phyloP scores from a whole-genome alignment of 2,797 vertebrate genomes.

The Sitta carolinensis region DNA sequence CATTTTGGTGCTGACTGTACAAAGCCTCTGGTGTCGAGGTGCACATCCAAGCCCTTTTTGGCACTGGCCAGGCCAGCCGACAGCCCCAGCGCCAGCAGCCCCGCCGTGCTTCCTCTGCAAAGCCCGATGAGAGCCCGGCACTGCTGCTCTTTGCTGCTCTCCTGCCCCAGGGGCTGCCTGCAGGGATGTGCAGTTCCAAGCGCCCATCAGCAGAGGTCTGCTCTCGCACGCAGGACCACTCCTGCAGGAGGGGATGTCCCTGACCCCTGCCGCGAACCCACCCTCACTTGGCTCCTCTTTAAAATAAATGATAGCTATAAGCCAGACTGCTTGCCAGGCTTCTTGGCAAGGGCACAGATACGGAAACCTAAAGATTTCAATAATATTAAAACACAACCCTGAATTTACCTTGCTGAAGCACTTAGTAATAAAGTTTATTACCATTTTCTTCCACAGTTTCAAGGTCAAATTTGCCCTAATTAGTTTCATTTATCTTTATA shows the following conservation, averaged over 20 bases:
- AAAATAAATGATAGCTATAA: neutral
- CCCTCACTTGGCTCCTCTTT: neutral
- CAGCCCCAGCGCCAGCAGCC: neutral
- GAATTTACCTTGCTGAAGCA: neutral
- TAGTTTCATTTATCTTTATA: neutral
- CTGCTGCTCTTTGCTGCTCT: neutral
- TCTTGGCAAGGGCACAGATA: neutral
- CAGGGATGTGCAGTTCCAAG: slow-evolving; percentile 19
- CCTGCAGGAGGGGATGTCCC: neutral
- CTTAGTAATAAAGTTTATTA: neutral
- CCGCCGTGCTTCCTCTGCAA: fast-evolving
- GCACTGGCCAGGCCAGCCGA: neutral
- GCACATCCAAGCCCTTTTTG: neutral
- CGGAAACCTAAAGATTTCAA: neutral
- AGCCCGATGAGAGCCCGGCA: fast-evolving
- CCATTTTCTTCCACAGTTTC: neutral
- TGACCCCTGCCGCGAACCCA: neutral
- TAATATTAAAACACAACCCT: neutral
- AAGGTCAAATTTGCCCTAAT: neutral
- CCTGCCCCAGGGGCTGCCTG: neutral
- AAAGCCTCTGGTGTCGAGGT: neutral
- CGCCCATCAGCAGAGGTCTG: slow-evolving; percentile 47
- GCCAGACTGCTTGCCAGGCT: neutral
- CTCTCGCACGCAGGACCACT: neutral
- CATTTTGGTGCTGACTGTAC: neutral